Evolutionary conservation across 2,888 invertebrate species (phyloP), one percentile per base, ranked within the genome.

Genomic region (Sminthurides aquaticus): DNA sequence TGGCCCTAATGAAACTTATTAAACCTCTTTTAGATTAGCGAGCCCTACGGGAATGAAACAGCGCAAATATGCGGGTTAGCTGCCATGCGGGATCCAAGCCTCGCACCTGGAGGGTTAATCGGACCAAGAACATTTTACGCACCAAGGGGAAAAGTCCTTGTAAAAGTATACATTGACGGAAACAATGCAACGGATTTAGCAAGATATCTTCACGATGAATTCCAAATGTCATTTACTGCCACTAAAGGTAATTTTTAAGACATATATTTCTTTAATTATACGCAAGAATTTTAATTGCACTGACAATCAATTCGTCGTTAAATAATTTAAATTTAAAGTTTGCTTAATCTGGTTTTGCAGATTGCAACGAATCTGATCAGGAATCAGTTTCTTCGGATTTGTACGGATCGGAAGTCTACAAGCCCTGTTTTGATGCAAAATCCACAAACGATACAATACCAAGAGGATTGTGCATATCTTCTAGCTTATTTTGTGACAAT

Each of bases 401-500:
- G 5, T 15, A 52, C 52, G 15, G 20, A 20, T 20, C 18, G 5
- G 52, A 52, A 20, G 22, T 20, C 5, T 52, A 18, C 52, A 20
- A 5, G 5, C 52, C 52, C 20, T 52, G 52, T 20, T 52, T 52
- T 20, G 55, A 64, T 25, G 27, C 28, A 26, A 55, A 43, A 5
- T 43, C 56, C 15, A 49, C 15, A 15, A 49, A 54, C 26, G 34
- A 22, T 8, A 43, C 55, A 18, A 56, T 59, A 8, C 64, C 64
- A 27, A 8, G 34, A 11, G 60, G 27, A 11, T 29, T 59, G 22
- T 74, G 74, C 59, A 71, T 74, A 59, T 62, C 72, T 8, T 66
- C 70, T 24, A 34, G 57, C n/a, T 57, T 74, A 1, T 69, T 65
- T 56, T 74, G 74, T 60, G 74, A 74, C 57, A 68, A 69, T 27